Conservation (phyloP, 2,888 invertebrate species). For the Cheilosia grossa region DNA sequence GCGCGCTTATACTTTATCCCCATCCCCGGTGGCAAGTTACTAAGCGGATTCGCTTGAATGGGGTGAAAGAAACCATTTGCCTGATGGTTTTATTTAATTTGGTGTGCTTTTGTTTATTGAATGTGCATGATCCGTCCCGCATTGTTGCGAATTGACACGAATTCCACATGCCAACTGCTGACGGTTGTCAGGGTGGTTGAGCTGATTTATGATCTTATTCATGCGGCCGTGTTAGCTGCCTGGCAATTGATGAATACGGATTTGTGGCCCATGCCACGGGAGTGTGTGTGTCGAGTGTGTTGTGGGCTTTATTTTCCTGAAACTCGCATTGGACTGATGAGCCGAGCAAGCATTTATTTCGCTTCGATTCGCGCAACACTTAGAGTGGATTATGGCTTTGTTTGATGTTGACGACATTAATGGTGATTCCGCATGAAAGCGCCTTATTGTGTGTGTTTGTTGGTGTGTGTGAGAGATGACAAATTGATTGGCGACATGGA, state of each 20-base stretch:
- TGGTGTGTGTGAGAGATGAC: conserved; percentile 15
- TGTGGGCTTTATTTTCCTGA: conserved; percentile 1
- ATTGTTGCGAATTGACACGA: conserved; percentile 55
- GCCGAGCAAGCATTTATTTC: conserved; percentile 41
- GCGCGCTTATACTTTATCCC: neutral
- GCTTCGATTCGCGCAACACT: conserved; percentile 32
- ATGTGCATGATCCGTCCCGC: conserved; percentile 31
- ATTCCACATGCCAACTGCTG: conserved; percentile 29
- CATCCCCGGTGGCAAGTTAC: conserved; percentile 25
- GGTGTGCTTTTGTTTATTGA: conserved; percentile 68
- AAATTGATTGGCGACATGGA: conserved; percentile 22
- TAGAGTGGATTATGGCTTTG: conserved; percentile 44
- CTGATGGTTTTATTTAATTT: conserved; percentile 72
- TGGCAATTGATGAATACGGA: conserved; percentile 69
- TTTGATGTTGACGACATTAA: conserved; percentile 46
- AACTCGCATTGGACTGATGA: conserved; percentile 38
- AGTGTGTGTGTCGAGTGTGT: conserved; percentile 4
- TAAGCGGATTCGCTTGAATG: conserved; percentile 59
- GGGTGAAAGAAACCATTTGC: conserved; percentile 68
- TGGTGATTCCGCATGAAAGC: conserved; percentile 19
- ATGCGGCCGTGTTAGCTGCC: conserved; percentile 46
- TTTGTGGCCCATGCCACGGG: conserved; percentile 51
- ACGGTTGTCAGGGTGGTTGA: conserved; percentile 49
- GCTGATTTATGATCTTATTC: conserved; percentile 68
- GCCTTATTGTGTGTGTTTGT: neutral